Evolutionary conservation across 92 coral and sea anemone genomes (phyloP), one percentile per base, ranked within the genome.

Genomic region (Actinernus sp.): DNA sequence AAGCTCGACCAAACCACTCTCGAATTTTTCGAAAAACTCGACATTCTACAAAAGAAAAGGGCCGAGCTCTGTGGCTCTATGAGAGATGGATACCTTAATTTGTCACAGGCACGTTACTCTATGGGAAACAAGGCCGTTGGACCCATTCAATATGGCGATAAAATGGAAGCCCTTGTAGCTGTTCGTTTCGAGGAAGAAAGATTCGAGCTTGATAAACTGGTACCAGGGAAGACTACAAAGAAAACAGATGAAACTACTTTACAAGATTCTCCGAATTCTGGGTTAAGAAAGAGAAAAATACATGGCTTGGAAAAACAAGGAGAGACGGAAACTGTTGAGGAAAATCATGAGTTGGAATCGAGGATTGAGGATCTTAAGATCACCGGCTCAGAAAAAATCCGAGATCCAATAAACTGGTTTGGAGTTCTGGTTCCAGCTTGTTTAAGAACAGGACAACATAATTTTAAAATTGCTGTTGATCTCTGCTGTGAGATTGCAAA

Each of bases 121-220:
- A 94, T 94, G 98, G 98, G 98, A 39, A 94, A 91, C 41, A 94
- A 94, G 39, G 50, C 94, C 1, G 98, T 94, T 40, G 89, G 94
- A 4, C 70, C 93, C 28, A 47, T 91, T 30, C 98, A 94, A 38
- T 94, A 83, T 55, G 78, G 92, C 27, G 66, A 76, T 29, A 88
- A 76, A 61, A 94, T 91, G 98, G 73, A 68, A 17, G 90, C 97
- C 29, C 52, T 81, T 64, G 71, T 60, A 27, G 63, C 44, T 22
- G 67, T 86, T n/a, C 39, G 30, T 8, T 26, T 50, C 23, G 36
- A 14, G n/a, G 68, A 55, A 11, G 58, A 23, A 34, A 5, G 55
- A 3, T 70, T 86, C 44, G 73, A 75, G 21, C 46, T 90, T 31
- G 49, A 57, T 21, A 89, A 85, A 51, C 12, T 22, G 19, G 2